Evolutionary conservation across 2,797 vertebrate genomes (phyloP), one percentile per base, ranked within the genome.

Genomic region (Loris lydekkerianus): DNA sequence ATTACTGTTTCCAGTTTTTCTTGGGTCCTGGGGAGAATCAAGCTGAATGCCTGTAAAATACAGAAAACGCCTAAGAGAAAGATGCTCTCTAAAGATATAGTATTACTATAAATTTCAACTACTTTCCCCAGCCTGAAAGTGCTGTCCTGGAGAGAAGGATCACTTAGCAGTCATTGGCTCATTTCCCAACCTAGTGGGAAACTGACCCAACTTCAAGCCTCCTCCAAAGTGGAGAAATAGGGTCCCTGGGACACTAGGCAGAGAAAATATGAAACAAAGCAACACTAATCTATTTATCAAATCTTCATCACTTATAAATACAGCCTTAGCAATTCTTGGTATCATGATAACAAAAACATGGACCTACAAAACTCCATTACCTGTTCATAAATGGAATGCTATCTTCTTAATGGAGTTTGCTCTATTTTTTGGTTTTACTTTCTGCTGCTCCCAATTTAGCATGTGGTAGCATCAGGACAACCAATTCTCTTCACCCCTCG

Each of bases 41-140:
- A 96, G 58, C 72, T 78, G 86, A 97, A 97, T 91, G 80, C 46
- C 80, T 91, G 3, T 86, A 96, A 97, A 97, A 96, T 96, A 82
- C n/a, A 88, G 69, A 60, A 84, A 78, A 89, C 61, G 96, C 67
- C 95, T 97, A 97, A 97, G 92, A 96, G 88, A 89, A 97, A 97
- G 95, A 97, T 96, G 67, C 15, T 96, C 93, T 95, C 76, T 96
- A 96, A 97, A 93, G 72, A 94, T 76, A 97, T 5, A 89, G 86
- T 92, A 96, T 97, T 96, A 93, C 94, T 87, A 96, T 96, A 96
- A 96, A 96, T 96, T 94, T 91, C 89, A 97, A 91, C 89, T 20
- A 87, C 76, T 92, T 96, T 67, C 70, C 82, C 80, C 40, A 89
- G 77, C 43, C 81, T 96, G 67, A 94, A 96, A 97, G 91, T 82